A percentile compares a stretch with the other conserved stretches of the same genome.
These are phyloP conservation scores for Columba livia DNA, from an alignment of 2,113 vertebrate species.

Conservation along the genomic window DNA sequence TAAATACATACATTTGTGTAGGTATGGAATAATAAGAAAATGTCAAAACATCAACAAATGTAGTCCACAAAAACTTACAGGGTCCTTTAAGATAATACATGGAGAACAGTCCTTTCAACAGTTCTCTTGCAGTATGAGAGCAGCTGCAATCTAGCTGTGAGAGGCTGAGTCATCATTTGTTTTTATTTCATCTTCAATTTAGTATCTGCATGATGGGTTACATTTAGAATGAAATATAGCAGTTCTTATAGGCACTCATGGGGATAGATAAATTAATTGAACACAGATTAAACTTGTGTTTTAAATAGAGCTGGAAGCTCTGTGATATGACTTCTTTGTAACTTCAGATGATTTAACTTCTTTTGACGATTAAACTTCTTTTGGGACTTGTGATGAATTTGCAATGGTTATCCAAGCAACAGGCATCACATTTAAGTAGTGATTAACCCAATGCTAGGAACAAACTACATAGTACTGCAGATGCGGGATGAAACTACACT, in stretches of 20 bases:
- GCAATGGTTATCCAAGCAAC: background rate
- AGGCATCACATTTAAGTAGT: background rate
- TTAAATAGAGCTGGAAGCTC: background rate
- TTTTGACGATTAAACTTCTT: background rate
- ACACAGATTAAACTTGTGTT: background rate
- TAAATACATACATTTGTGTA: background rate
- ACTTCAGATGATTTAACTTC: background rate
- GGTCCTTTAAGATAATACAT: background rate
- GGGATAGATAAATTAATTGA: background rate
- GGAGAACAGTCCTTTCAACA: background rate
- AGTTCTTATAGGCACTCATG: background rate
- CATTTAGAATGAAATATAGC: background rate
- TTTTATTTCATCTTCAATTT: constrained; percentile 4
- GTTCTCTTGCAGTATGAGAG: background rate
- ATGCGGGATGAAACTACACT: background rate
- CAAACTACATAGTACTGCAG: background rate
- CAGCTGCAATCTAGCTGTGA: background rate
- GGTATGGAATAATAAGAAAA: background rate
- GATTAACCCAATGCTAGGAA: background rate
- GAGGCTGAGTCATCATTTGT: background rate
- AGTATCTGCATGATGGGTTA: background rate
- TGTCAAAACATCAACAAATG: background rate
- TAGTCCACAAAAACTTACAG: background rate
- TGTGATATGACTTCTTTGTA: background rate
- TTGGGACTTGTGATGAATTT: background rate